These are phyloP conservation scores for Meloidogyne exigua DNA, from an alignment of 1,140 invertebrate species.

Conservation along the genomic window DNA sequence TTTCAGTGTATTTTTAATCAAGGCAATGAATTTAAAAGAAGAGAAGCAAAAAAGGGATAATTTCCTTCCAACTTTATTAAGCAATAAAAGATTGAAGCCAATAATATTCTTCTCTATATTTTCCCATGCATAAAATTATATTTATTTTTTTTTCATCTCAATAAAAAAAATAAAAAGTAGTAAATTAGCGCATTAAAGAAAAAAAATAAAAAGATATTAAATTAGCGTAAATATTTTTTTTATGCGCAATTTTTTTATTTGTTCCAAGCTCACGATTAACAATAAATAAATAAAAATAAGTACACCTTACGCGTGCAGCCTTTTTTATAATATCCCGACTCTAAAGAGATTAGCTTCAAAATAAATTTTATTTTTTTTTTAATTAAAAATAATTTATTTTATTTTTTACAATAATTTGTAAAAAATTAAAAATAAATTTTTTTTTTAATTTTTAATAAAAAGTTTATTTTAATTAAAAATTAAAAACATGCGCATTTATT, in stretches of 20 bases:
- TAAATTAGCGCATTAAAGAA: not conserved
- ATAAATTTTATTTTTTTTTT: not conserved
- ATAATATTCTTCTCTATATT: not conserved
- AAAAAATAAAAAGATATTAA: not conserved
- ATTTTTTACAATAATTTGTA: not conserved
- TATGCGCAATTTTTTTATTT: constrained; percentile 3
- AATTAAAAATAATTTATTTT: not conserved
- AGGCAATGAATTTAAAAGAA: not conserved
- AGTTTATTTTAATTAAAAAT: no score
- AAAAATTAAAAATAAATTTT: no score
- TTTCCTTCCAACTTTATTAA: not conserved
- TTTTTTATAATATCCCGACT: not conserved
- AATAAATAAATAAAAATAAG: not conserved
- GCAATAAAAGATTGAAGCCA: constrained; percentile 1
- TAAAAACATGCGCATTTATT: no score
- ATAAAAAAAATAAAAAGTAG: not conserved
- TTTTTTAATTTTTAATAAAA: no score
- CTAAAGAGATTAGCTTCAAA: not conserved
- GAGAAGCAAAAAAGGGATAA: not conserved
- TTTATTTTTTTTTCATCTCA: not conserved
- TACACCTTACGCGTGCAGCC: not conserved
- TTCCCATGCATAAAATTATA: not conserved
- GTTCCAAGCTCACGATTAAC: not conserved
- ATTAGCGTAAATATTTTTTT: constrained; percentile 5
- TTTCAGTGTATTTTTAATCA: no score